phyloP scores from a whole-genome alignment of 2,113 vertebrate genomes.

The Glaucomys volans region DNA sequence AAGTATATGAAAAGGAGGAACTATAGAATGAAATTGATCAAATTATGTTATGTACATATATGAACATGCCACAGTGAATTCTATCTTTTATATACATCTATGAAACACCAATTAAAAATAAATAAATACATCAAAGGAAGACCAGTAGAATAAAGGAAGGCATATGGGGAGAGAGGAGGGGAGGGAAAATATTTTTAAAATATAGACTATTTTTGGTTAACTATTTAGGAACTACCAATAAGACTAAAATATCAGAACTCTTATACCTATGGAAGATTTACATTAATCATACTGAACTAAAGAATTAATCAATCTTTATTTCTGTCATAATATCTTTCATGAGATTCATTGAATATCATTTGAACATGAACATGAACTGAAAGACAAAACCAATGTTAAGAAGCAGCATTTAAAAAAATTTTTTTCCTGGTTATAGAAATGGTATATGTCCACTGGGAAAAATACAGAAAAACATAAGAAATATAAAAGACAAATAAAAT shows the following conservation, averaged over 20 bases:
- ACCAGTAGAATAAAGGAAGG: no score
- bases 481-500: constrained; percentile 6
- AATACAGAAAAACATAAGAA: constrained; percentile 1
- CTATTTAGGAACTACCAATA: not conserved
- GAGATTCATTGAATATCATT: not conserved
- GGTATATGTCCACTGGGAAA: not conserved
- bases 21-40: no score
- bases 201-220: not conserved
- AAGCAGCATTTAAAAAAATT: not conserved
- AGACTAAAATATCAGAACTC: constrained; percentile 11
- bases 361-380: not conserved
- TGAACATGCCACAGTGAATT: no score
- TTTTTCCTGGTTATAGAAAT: not conserved
- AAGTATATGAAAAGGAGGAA: no score
- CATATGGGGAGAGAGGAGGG: accelerated
- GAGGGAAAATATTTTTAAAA: not conserved
- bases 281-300: not conserved
- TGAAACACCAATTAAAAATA: no score
- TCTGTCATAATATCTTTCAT: not conserved
- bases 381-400: constrained; percentile 29
- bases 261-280: not conserved
- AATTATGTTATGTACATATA: no score
- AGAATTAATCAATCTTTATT: constrained; percentile 16
- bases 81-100: no score
- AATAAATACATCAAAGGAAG: no score